Evolutionary conservation across 2,888 invertebrate genomes (phyloP).

Genomic region (Corbicula japonica): DNA sequence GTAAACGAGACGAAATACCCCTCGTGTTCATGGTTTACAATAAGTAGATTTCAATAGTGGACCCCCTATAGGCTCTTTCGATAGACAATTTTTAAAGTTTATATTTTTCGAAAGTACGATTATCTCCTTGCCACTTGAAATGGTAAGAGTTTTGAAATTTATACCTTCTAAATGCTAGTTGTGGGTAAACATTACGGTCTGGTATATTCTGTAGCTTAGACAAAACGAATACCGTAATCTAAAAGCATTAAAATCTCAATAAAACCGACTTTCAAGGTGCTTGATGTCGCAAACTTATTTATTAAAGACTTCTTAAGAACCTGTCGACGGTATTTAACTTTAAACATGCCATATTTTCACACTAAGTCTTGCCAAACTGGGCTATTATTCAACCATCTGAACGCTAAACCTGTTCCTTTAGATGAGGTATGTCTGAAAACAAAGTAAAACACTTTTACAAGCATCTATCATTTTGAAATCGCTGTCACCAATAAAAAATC

Average conservation of each 20-base stretch:
- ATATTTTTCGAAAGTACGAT: conserved; percentile 31
- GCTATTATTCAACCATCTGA: too few relatives aligned
- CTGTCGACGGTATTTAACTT: too few relatives aligned
- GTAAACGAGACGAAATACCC: conserved; percentile 8
- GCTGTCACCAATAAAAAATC: too few relatives aligned
- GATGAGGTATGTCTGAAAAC: too few relatives aligned
- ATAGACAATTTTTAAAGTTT: conserved; percentile 33
- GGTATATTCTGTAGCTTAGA: conserved; percentile 11
- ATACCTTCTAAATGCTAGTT: conserved; percentile 26
- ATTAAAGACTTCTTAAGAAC: conserved; percentile 10
- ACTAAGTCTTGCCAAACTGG: too few relatives aligned
- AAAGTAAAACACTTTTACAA: too few relatives aligned
- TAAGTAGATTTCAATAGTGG: neutral
- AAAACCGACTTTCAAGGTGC: neutral
- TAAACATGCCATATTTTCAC: too few relatives aligned
- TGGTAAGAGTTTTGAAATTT: conserved; percentile 22
- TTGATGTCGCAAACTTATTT: neutral
- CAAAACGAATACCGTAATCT: neutral
- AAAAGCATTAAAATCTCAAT: conserved; percentile 17
- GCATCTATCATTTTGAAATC: too few relatives aligned
- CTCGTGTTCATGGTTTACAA: neutral
- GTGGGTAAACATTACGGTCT: conserved; percentile 3
- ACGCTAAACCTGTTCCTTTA: too few relatives aligned
- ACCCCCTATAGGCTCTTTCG: conserved; percentile 29
- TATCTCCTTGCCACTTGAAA: conserved; percentile 17